A percentile compares a stretch with the other conserved stretches of the same genome.
Conservation (phyloP, 2,888 invertebrate species). For the Bellardia pandia region DNA sequence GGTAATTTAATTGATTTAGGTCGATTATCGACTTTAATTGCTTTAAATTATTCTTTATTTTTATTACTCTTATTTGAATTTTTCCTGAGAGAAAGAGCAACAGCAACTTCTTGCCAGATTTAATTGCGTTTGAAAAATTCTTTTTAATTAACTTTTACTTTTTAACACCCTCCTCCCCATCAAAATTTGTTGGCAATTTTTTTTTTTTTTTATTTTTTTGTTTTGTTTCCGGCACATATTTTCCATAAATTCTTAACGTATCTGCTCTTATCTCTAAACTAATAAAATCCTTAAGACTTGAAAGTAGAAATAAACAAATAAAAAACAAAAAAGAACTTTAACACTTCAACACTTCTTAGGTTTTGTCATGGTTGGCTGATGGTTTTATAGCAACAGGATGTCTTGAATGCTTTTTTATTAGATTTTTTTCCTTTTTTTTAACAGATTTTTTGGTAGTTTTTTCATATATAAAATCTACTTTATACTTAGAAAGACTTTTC, state of each 20-base stretch:
- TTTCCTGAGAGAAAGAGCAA: neutral
- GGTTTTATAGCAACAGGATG: conserved; percentile 75
- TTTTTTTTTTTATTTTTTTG: neutral
- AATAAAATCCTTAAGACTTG: conserved; percentile 70
- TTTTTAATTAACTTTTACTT: conserved; percentile 71
- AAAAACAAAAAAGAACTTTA: conserved; percentile 64
- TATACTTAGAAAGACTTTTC: conserved; percentile 35
- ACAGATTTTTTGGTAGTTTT: conserved; percentile 52
- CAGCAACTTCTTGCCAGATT: conserved; percentile 4
- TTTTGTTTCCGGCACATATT: conserved; percentile 66
- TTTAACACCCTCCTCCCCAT: conserved; percentile 30
- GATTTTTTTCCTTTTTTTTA: conserved; percentile 60
- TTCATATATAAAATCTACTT: conserved; percentile 54
- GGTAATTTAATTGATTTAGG: conserved; percentile 27
- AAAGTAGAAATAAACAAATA: conserved; percentile 50
- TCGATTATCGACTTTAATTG: conserved; percentile 18
- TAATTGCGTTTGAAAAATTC: conserved; percentile 55
- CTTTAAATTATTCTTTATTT: neutral
- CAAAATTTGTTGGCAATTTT: conserved; percentile 3
- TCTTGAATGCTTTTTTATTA: conserved; percentile 74
- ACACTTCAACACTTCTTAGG: conserved; percentile 74
- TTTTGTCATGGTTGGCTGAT: conserved; percentile 68
- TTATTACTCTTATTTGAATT: neutral
- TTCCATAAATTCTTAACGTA: conserved; percentile 68
- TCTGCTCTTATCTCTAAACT: conserved; percentile 73